Evolutionary conservation across 1,140 invertebrate species (phyloP).

Genomic region (Drosophila setifemur): DNA sequence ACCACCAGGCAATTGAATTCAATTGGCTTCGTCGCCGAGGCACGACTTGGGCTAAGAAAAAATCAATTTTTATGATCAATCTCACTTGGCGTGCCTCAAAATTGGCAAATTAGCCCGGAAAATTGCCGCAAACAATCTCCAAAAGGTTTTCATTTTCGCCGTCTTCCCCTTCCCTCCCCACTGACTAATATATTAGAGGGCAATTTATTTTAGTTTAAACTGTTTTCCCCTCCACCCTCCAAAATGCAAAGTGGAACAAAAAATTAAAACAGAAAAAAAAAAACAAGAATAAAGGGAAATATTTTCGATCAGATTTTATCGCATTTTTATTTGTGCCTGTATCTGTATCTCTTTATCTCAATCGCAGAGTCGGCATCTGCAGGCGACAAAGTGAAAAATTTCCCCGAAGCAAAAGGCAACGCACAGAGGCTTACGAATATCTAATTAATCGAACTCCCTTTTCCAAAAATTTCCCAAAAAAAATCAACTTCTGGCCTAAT

Average conservation of each 20-base stretch:
- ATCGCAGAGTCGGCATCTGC: constrained; percentile 63
- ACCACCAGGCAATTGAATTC: constrained; percentile 65
- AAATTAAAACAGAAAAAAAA: constrained; percentile 31
- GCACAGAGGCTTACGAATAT: constrained; percentile 57
- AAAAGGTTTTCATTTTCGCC: constrained; percentile 24
- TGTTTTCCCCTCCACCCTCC: not conserved
- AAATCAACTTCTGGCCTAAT: constrained; percentile 67
- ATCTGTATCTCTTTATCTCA: constrained; percentile 42
- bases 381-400: constrained; percentile 70
- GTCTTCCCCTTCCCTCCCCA: not conserved
- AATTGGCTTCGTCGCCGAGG: constrained; percentile 54
- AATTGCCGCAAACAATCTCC: constrained; percentile 52
- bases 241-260: constrained; percentile 53
- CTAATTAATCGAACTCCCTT: constrained; percentile 63
- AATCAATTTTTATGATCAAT: constrained; percentile 79
- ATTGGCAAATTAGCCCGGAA: constrained; percentile 71
- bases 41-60: constrained; percentile 59
- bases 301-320: constrained; percentile 72
- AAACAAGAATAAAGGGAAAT: constrained; percentile 20
- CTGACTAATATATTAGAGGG: constrained; percentile 22
- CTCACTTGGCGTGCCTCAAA: constrained; percentile 67
- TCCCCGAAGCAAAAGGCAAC: constrained; percentile 37
- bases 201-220: constrained; percentile 56
- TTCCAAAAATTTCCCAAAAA: not conserved
- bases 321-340: constrained; percentile 34